Conservation (phyloP, 2,113 vertebrate species). For the Tympanuchus pallidicinctus region DNA sequence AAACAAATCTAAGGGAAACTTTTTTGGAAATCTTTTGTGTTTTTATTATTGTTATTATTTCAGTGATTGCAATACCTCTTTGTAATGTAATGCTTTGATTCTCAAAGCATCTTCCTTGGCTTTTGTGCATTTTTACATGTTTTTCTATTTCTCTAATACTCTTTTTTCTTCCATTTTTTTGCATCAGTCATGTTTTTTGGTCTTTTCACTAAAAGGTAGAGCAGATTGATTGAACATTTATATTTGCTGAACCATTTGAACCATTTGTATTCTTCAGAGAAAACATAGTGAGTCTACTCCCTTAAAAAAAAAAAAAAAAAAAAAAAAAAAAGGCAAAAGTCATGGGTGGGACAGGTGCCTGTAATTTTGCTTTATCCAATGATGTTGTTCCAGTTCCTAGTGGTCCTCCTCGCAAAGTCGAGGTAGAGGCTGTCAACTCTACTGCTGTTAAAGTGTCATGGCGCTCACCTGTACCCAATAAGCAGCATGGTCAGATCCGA, state of each 20-base stretch:
- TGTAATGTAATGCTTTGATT: constrained; percentile 90
- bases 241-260: constrained; percentile 76
- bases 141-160: constrained; percentile 93
- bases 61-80: constrained; percentile 77
- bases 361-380: constrained; percentile 97
- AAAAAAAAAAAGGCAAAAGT: not conserved
- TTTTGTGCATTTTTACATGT: constrained; percentile 93
- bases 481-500: constrained; percentile 98
- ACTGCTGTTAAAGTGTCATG: constrained; percentile 98
- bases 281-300: constrained; percentile 83
- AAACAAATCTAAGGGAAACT: constrained; percentile 10
- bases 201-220: constrained; percentile 87
- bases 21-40: constrained; percentile 57
- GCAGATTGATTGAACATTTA: constrained; percentile 81
- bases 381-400: constrained; percentile 99
- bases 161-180: constrained; percentile 95
- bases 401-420: constrained; percentile 99
- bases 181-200: constrained; percentile 96
- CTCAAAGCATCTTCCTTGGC: constrained; percentile 95
- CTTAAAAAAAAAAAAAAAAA: not conserved
- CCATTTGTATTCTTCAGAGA: constrained; percentile 81
- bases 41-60: constrained; percentile 78
- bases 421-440: constrained; percentile 99
- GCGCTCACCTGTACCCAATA: constrained; percentile 97
- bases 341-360: constrained; percentile 83